Evolutionary conservation across 2,888 invertebrate genomes (phyloP).

Genomic region (Ophion ventricosus): DNA sequence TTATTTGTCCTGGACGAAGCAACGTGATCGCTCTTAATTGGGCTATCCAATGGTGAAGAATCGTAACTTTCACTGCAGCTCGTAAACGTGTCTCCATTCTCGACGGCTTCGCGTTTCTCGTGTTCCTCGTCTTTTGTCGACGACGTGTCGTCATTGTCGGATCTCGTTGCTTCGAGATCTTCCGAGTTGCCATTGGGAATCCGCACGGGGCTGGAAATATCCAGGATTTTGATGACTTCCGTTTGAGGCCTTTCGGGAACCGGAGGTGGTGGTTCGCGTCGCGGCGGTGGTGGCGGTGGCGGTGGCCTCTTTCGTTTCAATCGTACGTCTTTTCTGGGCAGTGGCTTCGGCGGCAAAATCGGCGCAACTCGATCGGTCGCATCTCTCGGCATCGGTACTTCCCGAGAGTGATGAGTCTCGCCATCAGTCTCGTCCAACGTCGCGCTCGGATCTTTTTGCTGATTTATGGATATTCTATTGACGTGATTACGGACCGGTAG

Average conservation of each 20-base stretch:
- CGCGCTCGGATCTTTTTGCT: slow-evolving; percentile 45
- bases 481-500: slow-evolving; percentile 77
- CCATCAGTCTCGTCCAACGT: slow-evolving; percentile 19
- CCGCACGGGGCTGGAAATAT: slow-evolving; percentile 44
- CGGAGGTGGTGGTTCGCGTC: slow-evolving; percentile 72
- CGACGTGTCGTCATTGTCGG: slow-evolving; percentile 9
- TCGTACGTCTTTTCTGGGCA: slow-evolving; percentile 81
- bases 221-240: slow-evolving; percentile 4
- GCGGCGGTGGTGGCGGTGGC: slow-evolving; percentile 81
- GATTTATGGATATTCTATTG: slow-evolving; percentile 77
- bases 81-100: slow-evolving; percentile 34
- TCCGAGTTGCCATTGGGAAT: slow-evolving; percentile 44
- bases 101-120: slow-evolving; percentile 22
- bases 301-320: slow-evolving; percentile 80
- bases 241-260: slow-evolving; percentile 62
- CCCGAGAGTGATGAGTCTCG: slow-evolving; percentile 25
- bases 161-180: slow-evolving; percentile 31
- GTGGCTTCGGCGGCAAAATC: slow-evolving; percentile 81
- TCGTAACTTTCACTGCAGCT: slow-evolving; percentile 10
- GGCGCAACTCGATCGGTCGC: slow-evolving; percentile 68
- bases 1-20: slow-evolving; percentile 72
- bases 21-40: slow-evolving; percentile 24
- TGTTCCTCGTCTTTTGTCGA: slow-evolving; percentile 18
- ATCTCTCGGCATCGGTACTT: slow-evolving; percentile 45
- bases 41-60: slow-evolving; percentile 21